Evolutionary conservation across 2,797 vertebrate genomes (phyloP).

Genomic region (Scolopax rusticola): DNA sequence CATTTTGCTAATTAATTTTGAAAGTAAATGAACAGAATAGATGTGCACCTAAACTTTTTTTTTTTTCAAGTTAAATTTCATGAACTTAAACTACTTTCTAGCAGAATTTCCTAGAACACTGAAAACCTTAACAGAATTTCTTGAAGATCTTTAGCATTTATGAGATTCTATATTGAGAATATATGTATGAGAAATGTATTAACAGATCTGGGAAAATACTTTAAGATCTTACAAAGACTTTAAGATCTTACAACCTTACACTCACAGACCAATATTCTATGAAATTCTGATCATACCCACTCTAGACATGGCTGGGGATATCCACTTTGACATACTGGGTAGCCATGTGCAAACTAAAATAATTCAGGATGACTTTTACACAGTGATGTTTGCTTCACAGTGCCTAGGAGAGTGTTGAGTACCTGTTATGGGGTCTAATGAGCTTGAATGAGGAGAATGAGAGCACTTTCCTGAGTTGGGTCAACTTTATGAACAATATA

Average conservation of each 20-base stretch:
- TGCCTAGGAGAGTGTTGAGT: neutral
- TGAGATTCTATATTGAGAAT: no score
- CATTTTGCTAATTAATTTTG: neutral
- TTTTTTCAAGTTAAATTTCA: neutral
- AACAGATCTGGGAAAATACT: neutral
- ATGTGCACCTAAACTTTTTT: neutral
- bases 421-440: neutral
- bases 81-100: neutral
- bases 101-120: neutral
- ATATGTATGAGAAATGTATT: neutral
- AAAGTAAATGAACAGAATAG: neutral
- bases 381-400: rapidly evolving
- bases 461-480: neutral
- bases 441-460: neutral
- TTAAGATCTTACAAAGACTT: neutral
- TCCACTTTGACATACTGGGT: neutral
- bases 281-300: neutral
- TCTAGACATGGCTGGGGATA: neutral
- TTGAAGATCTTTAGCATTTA: neutral
- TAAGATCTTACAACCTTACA: neutral
- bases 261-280: neutral
- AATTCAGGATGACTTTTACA: neutral
- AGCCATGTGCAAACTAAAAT: neutral
- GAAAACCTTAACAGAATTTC: neutral
- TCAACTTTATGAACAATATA: neutral